These are phyloP conservation scores for Papio anubis DNA, from an alignment of 2,113 vertebrate species.

Conservation along the genomic window DNA sequence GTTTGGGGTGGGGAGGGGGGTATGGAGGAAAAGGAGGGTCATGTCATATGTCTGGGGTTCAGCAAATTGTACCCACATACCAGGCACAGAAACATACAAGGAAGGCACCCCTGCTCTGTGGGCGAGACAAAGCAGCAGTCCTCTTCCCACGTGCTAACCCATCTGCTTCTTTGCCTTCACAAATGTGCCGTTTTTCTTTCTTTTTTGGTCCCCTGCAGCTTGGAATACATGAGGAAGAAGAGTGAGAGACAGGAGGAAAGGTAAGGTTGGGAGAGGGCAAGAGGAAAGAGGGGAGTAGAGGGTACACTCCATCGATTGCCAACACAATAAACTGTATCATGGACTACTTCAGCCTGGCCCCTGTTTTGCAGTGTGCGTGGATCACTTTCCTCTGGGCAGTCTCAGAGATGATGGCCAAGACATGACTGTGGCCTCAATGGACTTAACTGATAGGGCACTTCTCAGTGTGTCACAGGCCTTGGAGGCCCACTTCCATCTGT, in stretches of 20 bases:
- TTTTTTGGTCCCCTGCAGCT: slow-evolving; percentile 66
- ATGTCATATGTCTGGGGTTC: slow-evolving; percentile 19
- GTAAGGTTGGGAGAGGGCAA: slow-evolving; percentile 62
- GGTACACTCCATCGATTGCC: not conserved
- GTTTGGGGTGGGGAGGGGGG: not conserved
- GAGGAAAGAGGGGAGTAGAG: not conserved
- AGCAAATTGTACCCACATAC: slow-evolving; percentile 61
- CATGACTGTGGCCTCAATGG: not conserved
- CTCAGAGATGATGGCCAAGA: not conserved
- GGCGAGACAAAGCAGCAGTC: slow-evolving; percentile 64
- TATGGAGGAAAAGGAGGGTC: not conserved
- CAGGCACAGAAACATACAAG: slow-evolving; percentile 57
- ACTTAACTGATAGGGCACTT: not conserved
- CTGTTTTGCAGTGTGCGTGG: not conserved
- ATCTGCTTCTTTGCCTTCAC: slow-evolving; percentile 70
- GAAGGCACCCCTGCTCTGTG: slow-evolving; percentile 62
- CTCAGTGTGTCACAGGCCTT: not conserved
- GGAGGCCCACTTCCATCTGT: not conserved
- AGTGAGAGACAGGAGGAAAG: slow-evolving; percentile 54
- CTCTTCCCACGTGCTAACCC: slow-evolving; percentile 59
- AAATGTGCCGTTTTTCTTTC: slow-evolving; percentile 40
- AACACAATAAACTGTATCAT: slow-evolving; percentile 58
- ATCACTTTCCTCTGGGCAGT: not conserved
- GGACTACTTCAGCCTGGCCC: slow-evolving; percentile 22
- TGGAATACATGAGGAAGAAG: slow-evolving; percentile 63